A percentile compares a stretch with the other conserved stretches of the same genome.
These are phyloP conservation scores for Bombus superbus DNA, from an alignment of 1,140 invertebrate genomes.

Conservation along the genomic window DNA sequence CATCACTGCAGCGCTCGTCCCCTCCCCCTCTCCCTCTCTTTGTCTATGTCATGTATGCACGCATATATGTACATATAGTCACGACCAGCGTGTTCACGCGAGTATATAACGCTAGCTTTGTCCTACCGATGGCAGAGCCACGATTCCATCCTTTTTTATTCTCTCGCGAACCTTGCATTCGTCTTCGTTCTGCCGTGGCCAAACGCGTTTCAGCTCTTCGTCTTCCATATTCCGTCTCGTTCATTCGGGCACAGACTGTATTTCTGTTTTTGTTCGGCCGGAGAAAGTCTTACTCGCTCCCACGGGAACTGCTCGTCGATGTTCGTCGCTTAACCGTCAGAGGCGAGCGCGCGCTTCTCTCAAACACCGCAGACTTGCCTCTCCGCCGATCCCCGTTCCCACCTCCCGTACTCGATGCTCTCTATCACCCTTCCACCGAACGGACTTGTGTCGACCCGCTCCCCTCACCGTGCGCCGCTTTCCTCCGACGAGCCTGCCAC, in stretches of 20 bases:
- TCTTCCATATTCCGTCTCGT: slow-evolving; percentile 49
- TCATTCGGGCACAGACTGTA: slow-evolving; percentile 50
- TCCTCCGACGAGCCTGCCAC: slow-evolving; percentile 39
- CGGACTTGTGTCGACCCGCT: slow-evolving; percentile 13
- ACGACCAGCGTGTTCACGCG: slow-evolving; percentile 45
- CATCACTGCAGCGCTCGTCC: slow-evolving; percentile 68
- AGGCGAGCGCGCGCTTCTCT: slow-evolving; percentile 64
- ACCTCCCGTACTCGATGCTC: slow-evolving; percentile 27
- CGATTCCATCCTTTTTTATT: slow-evolving; percentile 20
- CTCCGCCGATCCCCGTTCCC: slow-evolving; percentile 48
- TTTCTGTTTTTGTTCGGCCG: slow-evolving; percentile 30
- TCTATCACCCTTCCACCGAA: slow-evolving; percentile 48
- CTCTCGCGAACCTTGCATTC: slow-evolving; percentile 55
- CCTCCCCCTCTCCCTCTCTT: slow-evolving; percentile 47
- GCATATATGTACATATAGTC: slow-evolving; percentile 33
- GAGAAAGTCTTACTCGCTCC: slow-evolving; percentile 48
- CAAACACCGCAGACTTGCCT: slow-evolving; percentile 64
- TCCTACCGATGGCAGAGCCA: slow-evolving; percentile 22
- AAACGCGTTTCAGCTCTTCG: slow-evolving; percentile 18
- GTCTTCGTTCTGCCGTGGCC: slow-evolving; percentile 54
- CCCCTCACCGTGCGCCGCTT: slow-evolving; percentile 44
- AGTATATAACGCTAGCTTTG: slow-evolving; percentile 49
- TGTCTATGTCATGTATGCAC: slow-evolving; percentile 43
- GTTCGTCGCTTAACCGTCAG: slow-evolving; percentile 61
- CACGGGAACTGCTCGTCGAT: slow-evolving; percentile 38